A percentile compares a stretch with the other conserved stretches of the same genome.
phyloP scores from a whole-genome alignment of 1,140 invertebrate species.

The Coenobita brevimanus region DNA sequence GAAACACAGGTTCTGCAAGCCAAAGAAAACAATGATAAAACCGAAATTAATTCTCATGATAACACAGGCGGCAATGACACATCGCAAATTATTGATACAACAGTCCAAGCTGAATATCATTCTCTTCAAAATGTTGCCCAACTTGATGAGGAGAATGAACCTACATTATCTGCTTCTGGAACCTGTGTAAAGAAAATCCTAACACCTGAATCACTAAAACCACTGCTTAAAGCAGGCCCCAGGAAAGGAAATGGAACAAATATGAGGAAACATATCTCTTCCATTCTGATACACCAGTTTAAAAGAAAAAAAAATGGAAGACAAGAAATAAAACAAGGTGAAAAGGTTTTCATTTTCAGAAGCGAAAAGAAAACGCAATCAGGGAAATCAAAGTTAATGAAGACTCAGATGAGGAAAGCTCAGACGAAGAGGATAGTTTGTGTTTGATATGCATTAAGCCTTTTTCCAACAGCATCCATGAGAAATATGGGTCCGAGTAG shows the following conservation, averaged over 20 bases:
- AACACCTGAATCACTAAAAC: constrained; percentile 8
- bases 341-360: neutral
- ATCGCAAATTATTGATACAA: constrained; percentile 21
- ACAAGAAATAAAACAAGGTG: neutral
- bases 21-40: neutral
- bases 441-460: constrained; percentile 13
- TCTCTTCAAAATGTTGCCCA: constrained; percentile 36
- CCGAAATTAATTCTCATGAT: neutral
- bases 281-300: constrained; percentile 22
- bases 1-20: too few species aligned
- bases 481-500: constrained; percentile 21
- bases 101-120: constrained; percentile 27
- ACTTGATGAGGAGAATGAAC: constrained; percentile 37
- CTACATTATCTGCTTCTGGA: constrained; percentile 24
- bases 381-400: neutral
- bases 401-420: neutral
- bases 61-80: constrained; percentile 32
- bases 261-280: constrained; percentile 4
- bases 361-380: neutral
- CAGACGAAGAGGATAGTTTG: constrained; percentile 17
- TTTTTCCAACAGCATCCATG: constrained; percentile 29
- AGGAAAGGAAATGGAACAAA: neutral
- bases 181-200: neutral
- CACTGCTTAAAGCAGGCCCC: constrained; percentile 16
- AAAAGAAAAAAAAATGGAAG: neutral